These are phyloP conservation scores for Laticauda colubrina DNA, from an alignment of 2,113 vertebrate species.

Conservation along the genomic window DNA sequence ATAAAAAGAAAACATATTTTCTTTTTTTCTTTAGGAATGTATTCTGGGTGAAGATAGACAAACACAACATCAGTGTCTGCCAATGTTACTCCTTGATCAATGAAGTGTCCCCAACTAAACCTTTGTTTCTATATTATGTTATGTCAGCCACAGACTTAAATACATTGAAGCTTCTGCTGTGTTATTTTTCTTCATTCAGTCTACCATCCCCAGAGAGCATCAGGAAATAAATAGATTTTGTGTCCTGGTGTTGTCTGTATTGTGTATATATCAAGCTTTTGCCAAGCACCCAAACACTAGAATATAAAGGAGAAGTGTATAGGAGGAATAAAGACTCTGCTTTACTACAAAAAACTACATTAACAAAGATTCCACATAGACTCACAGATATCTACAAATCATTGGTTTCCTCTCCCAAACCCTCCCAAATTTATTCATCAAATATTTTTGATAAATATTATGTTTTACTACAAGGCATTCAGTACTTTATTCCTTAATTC, in stretches of 20 bases:
- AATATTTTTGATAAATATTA: neutral
- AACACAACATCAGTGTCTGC: neutral
- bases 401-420: neutral
- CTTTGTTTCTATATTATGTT: slow-evolving; percentile 37
- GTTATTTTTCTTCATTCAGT: slow-evolving; percentile 53
- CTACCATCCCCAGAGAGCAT: slow-evolving; percentile 24
- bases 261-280: slow-evolving; percentile 20
- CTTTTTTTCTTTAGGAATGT: neutral
- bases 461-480: neutral
- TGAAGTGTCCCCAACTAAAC: slow-evolving; percentile 16
- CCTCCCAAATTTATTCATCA: neutral
- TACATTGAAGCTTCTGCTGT: slow-evolving; percentile 37
- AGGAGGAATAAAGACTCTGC: neutral
- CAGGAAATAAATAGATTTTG: slow-evolving; percentile 29
- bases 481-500: neutral
- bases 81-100: slow-evolving; percentile 45
- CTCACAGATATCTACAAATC: neutral
- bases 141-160: slow-evolving; percentile 35
- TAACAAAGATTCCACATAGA: neutral
- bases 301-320: slow-evolving; percentile 7
- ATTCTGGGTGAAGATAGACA: slow-evolving; percentile 10
- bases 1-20: neutral
- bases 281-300: neutral
- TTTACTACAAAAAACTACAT: neutral
- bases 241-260: neutral